These are phyloP conservation scores for Drosophila nr. perissopoda DNA, from an alignment of 2,888 invertebrate genomes.

Conservation along the genomic window DNA sequence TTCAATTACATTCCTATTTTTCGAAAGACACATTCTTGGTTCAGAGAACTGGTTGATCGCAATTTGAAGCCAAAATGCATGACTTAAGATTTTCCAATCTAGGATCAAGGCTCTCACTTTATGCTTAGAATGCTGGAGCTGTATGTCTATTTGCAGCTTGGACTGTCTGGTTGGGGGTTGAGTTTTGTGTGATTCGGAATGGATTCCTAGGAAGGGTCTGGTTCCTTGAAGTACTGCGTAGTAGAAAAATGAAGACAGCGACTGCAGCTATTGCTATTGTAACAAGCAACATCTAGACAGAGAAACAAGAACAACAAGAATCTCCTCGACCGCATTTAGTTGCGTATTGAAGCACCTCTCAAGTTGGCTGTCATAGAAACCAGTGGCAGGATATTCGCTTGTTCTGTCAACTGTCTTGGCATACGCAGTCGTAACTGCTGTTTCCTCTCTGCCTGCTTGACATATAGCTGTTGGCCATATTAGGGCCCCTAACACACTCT, in stretches of 20 bases:
- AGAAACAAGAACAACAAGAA: not conserved
- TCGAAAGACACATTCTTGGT: too few relatives aligned
- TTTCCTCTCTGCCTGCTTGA: slow-evolving; percentile 42
- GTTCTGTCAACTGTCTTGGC: slow-evolving; percentile 19
- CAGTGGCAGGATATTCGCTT: not conserved
- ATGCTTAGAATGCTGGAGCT: too few relatives aligned
- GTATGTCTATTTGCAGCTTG: not conserved
- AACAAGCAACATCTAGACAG: not conserved
- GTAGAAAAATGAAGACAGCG: not conserved
- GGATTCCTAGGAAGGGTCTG: not conserved
- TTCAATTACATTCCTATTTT: not conserved
- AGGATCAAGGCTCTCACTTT: too few relatives aligned
- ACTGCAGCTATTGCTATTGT: not conserved
- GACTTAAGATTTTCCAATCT: not conserved
- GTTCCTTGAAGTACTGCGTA: not conserved
- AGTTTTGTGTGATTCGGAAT: not conserved
- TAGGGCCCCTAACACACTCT: slow-evolving; percentile 2
- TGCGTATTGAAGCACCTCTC: slow-evolving; percentile 26
- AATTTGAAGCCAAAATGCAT: too few relatives aligned
- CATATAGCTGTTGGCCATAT: slow-evolving; percentile 64
- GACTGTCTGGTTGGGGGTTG: not conserved
- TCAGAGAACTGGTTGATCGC: not conserved
- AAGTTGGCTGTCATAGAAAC: slow-evolving; percentile 8
- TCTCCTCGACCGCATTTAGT: slow-evolving; percentile 42
- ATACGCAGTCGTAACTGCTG: not conserved